Base-by-base conservation (phyloP, 2,888 invertebrate genomes). In the Phragmatobia fuliginosa region DNA sequence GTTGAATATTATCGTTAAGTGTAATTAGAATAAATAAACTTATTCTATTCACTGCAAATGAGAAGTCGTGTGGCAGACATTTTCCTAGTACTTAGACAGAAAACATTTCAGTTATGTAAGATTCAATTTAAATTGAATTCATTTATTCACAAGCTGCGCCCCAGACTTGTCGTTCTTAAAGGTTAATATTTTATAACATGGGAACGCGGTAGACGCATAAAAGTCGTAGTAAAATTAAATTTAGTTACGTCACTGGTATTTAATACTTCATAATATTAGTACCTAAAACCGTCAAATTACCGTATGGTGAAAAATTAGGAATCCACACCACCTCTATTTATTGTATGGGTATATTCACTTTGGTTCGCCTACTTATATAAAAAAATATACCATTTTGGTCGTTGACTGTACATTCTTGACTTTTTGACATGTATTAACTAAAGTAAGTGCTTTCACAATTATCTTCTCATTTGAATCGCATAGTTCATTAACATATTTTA, bases 111-210 rank as follows among this genome's bases (percentile, higher is more conserved):
- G 49, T 49, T n/a, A 49, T 49, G n/a, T 49, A 10, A 49, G n/a
- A 49, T 49, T 49, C 49, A n/a, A 49, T 49, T 49, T 49, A 49
- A 11, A 49, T 25, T 49, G 49, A 49, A 25, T 49, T 49, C 49
- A n/a, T 49, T 49, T 49, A 49, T 49, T 49, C 49, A 49, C 49
- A 49, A 49, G 25, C 49, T n/a, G n/a, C n/a, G 49, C 25, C 25
- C n/a, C 49, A 49, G 49, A 49, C 49, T 49, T 49, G n/a, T 49
- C 49, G 49, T 49, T 49, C 25, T n/a, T n/a, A 49, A 49, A 49
- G 49, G 49, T 49, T n/a, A 49, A 49, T 49, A 49, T 49, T n/a
- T 49, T 49, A 49, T 49, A 11, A 49, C 10, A 2, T 49, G 49
- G 52, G 28, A 28, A 56, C 4, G 28, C 52, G 25, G 52, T 25